Conservation (phyloP, 2,888 invertebrate genomes). For the Trimorus sp. region DNA sequence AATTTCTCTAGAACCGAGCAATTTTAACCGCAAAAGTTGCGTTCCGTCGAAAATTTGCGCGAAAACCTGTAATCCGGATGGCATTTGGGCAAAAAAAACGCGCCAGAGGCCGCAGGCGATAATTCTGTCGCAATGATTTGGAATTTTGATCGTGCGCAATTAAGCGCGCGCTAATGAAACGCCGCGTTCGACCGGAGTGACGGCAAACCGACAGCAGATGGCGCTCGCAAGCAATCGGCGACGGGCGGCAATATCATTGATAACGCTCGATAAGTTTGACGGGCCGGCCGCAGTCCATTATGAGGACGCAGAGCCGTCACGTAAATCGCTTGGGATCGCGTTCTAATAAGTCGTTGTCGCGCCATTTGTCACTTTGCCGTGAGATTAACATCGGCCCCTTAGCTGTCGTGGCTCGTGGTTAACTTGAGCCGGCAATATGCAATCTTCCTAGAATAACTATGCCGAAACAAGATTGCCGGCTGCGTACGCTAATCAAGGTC, state of each 20-base stretch:
- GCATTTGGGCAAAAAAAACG: too few relatives aligned
- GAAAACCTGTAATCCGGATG: too few relatives aligned
- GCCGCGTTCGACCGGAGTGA: slow-evolving; percentile 20
- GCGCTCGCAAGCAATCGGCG: slow-evolving; percentile 37
- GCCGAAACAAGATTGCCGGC: too few relatives aligned
- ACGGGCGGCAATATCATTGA: slow-evolving; percentile 66
- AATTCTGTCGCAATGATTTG: background rate
- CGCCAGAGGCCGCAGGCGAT: too few relatives aligned
- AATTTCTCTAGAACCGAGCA: too few relatives aligned
- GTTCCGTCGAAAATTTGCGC: too few relatives aligned
- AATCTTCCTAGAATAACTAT: too few relatives aligned
- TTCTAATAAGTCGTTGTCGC: slow-evolving; percentile 62
- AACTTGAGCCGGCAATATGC: too few relatives aligned
- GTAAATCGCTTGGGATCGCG: slow-evolving; percentile 69
- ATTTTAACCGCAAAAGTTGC: too few relatives aligned
- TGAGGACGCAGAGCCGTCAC: slow-evolving; percentile 19
- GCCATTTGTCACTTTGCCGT: slow-evolving; percentile 62
- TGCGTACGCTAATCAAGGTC: too few relatives aligned
- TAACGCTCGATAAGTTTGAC: slow-evolving; percentile 71
- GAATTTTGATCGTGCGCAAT: slow-evolving; percentile 17
- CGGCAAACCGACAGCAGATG: slow-evolving; percentile 33
- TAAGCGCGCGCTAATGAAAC: slow-evolving; percentile 32
- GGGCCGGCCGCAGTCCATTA: slow-evolving; percentile 10
- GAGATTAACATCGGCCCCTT: slow-evolving; percentile 60
- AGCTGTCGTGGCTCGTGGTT: slow-evolving; percentile 29